A percentile compares a stretch with the other conserved stretches of the same genome.
Conservation (phyloP, 2,797 vertebrate genomes). For the Mormyrus hasselquistii region DNA sequence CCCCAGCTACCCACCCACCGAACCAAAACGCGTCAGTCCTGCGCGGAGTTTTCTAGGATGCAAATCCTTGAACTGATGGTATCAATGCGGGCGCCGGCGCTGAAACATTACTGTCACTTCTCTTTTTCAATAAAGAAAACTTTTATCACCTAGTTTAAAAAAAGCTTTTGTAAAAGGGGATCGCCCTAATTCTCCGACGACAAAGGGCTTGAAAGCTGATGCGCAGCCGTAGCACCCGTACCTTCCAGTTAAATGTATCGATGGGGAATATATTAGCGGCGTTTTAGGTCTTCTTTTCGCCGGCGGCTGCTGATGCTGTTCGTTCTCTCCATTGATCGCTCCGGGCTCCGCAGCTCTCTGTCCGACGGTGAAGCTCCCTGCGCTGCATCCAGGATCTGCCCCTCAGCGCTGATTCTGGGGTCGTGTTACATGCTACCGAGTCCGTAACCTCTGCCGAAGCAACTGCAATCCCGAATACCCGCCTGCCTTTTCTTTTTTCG, state of each 20-base stretch:
- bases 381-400: constrained; percentile 11
- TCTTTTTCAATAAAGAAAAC: not conserved
- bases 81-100: constrained; percentile 5
- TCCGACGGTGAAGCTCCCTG: not conserved
- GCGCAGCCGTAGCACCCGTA: constrained; percentile 14
- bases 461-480: not conserved
- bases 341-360: not conserved
- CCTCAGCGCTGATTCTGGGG: not conserved
- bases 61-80: constrained; percentile 18
- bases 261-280: not conserved
- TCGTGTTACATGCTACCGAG: constrained; percentile 17
- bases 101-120: constrained; percentile 12
- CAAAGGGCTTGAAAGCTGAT: not conserved
- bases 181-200: not conserved
- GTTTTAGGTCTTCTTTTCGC: not conserved
- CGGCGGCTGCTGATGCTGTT: constrained; percentile 16
- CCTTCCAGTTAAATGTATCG: not conserved
- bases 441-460: not conserved
- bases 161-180: not conserved
- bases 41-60: constrained; percentile 15
- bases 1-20: not conserved
- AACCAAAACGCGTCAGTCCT: constrained; percentile 42
- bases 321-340: constrained; percentile 1
- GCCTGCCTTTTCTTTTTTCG: not conserved
- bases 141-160: not conserved